These are phyloP conservation scores for Phoeniculus purpureus DNA, from an alignment of 2,797 vertebrate species.

Conservation along the genomic window DNA sequence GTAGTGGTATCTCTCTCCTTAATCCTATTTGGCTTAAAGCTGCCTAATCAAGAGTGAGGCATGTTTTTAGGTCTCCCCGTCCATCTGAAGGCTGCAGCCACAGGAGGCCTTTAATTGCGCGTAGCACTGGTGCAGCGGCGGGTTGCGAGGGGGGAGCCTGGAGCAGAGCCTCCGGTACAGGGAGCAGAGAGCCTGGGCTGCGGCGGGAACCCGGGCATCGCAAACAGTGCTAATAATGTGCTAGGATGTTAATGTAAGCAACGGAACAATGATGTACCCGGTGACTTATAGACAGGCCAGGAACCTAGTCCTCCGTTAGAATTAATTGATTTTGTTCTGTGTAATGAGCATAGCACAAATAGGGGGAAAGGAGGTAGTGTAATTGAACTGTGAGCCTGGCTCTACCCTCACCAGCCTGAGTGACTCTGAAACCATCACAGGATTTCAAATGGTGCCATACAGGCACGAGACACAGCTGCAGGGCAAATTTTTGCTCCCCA, in stretches of 20 bases:
- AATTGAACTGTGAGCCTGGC: slow-evolving; percentile 31
- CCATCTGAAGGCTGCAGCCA: slow-evolving; percentile 9
- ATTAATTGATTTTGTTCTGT: slow-evolving; percentile 72
- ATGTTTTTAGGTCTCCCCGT: slow-evolving; percentile 18
- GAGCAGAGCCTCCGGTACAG: background rate
- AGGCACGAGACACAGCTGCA: accelerated
- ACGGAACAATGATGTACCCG: slow-evolving; percentile 69
- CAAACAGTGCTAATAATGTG: slow-evolving; percentile 49
- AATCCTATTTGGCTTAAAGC: slow-evolving; percentile 49
- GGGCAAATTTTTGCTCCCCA: slow-evolving; percentile 17
- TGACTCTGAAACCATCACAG: background rate
- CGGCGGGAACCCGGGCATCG: slow-evolving; percentile 8
- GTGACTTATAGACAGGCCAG: slow-evolving; percentile 59
- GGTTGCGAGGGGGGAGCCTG: slow-evolving; percentile 10
- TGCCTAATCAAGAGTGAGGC: slow-evolving; percentile 41
- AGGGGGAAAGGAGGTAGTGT: slow-evolving; percentile 1
- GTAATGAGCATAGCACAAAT: slow-evolving; percentile 47
- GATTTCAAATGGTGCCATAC: background rate
- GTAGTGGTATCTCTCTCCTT: background rate
- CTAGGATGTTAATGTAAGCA: slow-evolving; percentile 72
- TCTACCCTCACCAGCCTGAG: background rate
- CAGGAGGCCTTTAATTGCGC: slow-evolving; percentile 47
- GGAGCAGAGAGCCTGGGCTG: slow-evolving; percentile 29
- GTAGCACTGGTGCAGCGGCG: background rate
- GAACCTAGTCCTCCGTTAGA: slow-evolving; percentile 46